phyloP scores from a whole-genome alignment of 1,140 invertebrate genomes.

The roundworm (Caenorhabditis elegans) region DNA sequence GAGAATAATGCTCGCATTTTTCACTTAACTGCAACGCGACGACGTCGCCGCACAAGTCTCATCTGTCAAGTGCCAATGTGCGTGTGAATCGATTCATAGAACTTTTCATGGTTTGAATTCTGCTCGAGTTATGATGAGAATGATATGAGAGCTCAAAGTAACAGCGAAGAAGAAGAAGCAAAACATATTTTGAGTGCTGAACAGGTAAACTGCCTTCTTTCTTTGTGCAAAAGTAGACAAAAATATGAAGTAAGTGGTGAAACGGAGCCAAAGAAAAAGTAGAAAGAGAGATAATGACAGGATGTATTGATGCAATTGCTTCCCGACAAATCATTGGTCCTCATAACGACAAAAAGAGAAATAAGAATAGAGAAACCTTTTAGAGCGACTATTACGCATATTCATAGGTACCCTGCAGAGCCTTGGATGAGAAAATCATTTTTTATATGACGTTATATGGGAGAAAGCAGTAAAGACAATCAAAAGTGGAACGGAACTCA shows the following conservation, averaged over 20 bases:
- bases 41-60: neutral
- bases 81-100: slow-evolving; percentile 2
- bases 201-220: too few relatives aligned
- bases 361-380: slow-evolving; percentile 3
- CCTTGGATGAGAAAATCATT: neutral
- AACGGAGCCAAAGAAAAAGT: neutral
- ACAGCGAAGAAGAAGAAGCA: neutral
- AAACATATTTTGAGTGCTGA: neutral
- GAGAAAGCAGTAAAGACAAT: too few relatives aligned
- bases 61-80: slow-evolving; percentile 29
- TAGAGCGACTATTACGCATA: neutral
- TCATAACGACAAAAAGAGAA: slow-evolving; percentile 25
- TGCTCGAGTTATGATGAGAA: neutral
- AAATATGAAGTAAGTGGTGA: neutral
- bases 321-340: slow-evolving; percentile 31
- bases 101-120: slow-evolving; percentile 14
- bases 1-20: slow-evolving; percentile 23
- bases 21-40: neutral
- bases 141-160: neutral
- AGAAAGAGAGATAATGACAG: slow-evolving; percentile 18
- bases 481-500: too few relatives aligned
- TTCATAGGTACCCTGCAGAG: neutral
- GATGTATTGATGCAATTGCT: slow-evolving; percentile 33
- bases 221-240: neutral
- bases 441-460: too few relatives aligned